phyloP scores from a whole-genome alignment of 2,113 vertebrate species.

The Cervus canadensis region DNA sequence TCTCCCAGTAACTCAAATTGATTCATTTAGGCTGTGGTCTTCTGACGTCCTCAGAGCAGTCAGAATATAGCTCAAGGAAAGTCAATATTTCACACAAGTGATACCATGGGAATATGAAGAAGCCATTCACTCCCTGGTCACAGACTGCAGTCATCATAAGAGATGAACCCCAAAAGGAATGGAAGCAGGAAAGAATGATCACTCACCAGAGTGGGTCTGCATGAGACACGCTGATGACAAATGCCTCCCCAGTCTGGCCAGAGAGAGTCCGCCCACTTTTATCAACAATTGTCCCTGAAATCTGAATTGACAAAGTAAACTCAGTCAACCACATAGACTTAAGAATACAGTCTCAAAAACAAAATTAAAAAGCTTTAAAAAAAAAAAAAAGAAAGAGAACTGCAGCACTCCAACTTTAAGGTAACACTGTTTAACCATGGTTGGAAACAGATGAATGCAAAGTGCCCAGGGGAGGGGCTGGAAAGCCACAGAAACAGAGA shows the following conservation, averaged over 20 bases:
- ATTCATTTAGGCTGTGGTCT: neutral
- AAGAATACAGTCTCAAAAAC: neutral
- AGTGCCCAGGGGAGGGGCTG: neutral
- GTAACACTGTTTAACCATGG: neutral
- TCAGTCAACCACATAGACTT: neutral
- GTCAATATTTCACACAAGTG: neutral
- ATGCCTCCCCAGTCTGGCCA: constrained; percentile 96
- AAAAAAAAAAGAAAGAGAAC: neutral
- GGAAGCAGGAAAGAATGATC: neutral
- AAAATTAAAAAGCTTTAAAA: neutral
- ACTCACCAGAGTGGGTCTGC: constrained; percentile 93
- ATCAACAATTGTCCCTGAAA: constrained; percentile 98
- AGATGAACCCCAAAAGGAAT: neutral
- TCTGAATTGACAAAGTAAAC: constrained; percentile 77
- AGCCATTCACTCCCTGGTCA: neutral
- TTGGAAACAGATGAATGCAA: neutral
- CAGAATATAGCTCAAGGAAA: neutral
- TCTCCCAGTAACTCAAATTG: neutral
- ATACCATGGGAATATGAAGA: neutral
- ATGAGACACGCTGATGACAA: constrained; percentile 94
- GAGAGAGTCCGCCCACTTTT: constrained; percentile 97
- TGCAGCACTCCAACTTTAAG: neutral
- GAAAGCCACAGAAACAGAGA: neutral
- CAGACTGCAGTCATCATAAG: neutral
- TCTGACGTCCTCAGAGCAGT: neutral